phyloP scores from a whole-genome alignment of 2,113 vertebrate genomes.

The Struthio camelus region DNA sequence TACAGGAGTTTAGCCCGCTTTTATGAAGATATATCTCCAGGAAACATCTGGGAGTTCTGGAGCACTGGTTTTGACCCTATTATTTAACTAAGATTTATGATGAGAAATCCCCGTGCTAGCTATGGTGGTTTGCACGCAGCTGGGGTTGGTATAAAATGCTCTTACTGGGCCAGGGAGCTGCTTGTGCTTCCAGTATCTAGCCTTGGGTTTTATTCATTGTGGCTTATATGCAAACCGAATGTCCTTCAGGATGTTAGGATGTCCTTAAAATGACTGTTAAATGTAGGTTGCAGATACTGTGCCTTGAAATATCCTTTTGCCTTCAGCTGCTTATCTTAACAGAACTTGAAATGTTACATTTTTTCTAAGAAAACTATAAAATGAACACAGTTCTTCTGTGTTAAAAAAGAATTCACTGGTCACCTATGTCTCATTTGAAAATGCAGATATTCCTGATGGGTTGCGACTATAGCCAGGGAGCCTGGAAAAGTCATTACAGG shows the following conservation, averaged over 20 bases:
- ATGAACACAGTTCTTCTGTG: slow-evolving; percentile 26
- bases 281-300: neutral
- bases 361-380: slow-evolving; percentile 58
- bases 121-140: neutral
- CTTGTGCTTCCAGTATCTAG: neutral
- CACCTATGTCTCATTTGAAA: slow-evolving; percentile 27
- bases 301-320: slow-evolving; percentile 34
- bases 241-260: neutral
- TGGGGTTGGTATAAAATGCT: neutral
- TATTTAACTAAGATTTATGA: neutral
- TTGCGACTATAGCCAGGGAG: neutral
- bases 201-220: slow-evolving; percentile 1
- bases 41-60: neutral
- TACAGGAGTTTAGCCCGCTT: neutral
- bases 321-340: neutral
- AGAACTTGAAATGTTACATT: slow-evolving; percentile 11
- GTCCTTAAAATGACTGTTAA: neutral
- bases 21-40: neutral
- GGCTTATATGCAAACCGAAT: neutral
- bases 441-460: neutral
- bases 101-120: neutral
- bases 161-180: neutral
- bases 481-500: neutral
- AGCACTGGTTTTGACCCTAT: neutral
- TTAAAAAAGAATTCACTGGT: neutral